phyloP scores from a whole-genome alignment of 2,888 invertebrate species.

The Allophyes oxyacanthae region DNA sequence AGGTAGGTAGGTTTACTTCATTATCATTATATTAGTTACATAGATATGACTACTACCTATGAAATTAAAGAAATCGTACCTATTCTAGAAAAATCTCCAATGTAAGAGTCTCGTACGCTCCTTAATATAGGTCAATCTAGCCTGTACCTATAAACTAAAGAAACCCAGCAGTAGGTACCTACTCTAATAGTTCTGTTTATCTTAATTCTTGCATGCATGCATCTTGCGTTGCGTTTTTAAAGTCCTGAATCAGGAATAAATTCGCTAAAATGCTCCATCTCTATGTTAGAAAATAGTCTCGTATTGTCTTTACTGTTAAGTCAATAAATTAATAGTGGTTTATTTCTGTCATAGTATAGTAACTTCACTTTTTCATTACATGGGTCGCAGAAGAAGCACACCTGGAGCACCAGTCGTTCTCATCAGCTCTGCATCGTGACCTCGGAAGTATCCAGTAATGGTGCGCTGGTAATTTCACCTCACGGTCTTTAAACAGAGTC shows the following conservation, averaged over 20 bases:
- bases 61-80: too few relatives aligned
- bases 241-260: not conserved
- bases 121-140: constrained; percentile 13
- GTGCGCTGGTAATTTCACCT: constrained; percentile 66
- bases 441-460: constrained; percentile 70
- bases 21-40: too few relatives aligned
- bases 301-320: constrained; percentile 9
- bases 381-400: constrained; percentile 63
- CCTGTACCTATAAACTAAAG: constrained; percentile 36
- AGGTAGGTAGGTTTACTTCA: too few relatives aligned
- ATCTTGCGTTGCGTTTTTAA: constrained; percentile 4
- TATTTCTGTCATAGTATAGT: constrained; percentile 39
- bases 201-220: not conserved
- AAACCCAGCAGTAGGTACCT: constrained; percentile 9
- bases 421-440: constrained; percentile 72
- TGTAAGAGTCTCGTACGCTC: too few relatives aligned
- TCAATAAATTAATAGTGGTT: constrained; percentile 10
- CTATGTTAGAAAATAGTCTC: constrained; percentile 7
- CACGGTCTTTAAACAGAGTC: constrained; percentile 77
- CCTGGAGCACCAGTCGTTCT: constrained; percentile 69
- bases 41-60: too few relatives aligned
- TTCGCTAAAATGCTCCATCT: too few relatives aligned
- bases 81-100: too few relatives aligned
- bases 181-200: constrained; percentile 5
- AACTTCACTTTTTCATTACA: constrained; percentile 62